Base-by-base conservation (phyloP, 2,113 vertebrate genomes). In the Macrotis lagotis region DNA sequence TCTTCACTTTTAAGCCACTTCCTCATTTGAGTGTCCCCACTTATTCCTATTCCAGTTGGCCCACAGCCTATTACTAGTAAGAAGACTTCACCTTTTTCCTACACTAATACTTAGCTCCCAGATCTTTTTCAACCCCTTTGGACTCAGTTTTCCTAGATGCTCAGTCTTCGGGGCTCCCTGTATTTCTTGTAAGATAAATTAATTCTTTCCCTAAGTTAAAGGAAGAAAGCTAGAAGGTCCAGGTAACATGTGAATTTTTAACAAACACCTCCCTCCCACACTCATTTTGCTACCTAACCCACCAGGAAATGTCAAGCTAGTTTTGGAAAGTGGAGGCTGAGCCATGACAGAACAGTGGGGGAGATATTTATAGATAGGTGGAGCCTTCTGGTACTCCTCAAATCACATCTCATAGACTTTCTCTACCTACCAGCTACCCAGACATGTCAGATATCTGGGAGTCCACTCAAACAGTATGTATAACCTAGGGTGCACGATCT, bases 271-370 rank as follows among this genome's bases (percentile, higher is more conserved):
- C 66, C 66, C 66, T 83, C 66, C 66, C 37, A 83, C 66, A 83
- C n/a, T 83, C n/a, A 83, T 44, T 83, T 83, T 83, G 66, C 66
- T 44, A 31, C 49, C 8, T 91, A 44, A 16, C 31, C 52, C 50
- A 31, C 50, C 50, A 59, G 1, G 66, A 88, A 94, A 89, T 5
- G 1, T 49, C 37, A 48, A 48, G 26, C 91, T 6, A 83, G 50
- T 48, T 1, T 1, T 24, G 92, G 28, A 24, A 12, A 37, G 44
- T 91, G 88, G 16, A 25, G 9, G 50, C n/a, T 90, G 48, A 31
- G 31, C 48, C 3, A 1, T 11, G 14, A 37, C 9, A 37, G 0
- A 50, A 19, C 25, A 52, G 0, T 7, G 12, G 24, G 47, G 50
- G n/a, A 50, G 26, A 31, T 12, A n/a, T 48, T 91, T 47, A 50